Percentiles rank a stretch among this genome's conserved stretches.
phyloP scores from a whole-genome alignment of 2,113 vertebrate genomes.

The Talpa occidentalis region DNA sequence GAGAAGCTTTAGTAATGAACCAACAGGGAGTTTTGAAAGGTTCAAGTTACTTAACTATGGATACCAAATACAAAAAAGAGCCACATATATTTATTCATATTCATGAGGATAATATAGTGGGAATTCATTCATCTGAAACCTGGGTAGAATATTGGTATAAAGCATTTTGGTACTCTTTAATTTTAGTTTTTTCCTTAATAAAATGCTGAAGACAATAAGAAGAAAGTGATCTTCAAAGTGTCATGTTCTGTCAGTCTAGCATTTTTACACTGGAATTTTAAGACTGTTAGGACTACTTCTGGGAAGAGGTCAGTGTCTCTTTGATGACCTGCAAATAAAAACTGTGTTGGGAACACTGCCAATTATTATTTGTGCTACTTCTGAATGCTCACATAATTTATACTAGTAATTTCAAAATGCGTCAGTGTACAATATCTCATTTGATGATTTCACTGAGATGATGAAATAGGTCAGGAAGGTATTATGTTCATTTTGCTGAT shows the following conservation, averaged over 20 bases:
- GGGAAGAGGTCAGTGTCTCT: background rate
- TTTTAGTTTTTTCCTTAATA: slow-evolving; percentile 33
- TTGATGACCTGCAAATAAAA: background rate
- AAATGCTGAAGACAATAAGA: slow-evolving; percentile 16
- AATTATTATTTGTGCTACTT: background rate
- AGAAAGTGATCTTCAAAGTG: background rate
- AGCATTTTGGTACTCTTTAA: background rate
- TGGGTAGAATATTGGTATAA: background rate
- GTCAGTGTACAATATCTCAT: background rate
- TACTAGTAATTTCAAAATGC: slow-evolving; percentile 18
- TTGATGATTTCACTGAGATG: background rate
- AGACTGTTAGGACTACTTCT: background rate
- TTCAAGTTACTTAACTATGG: background rate
- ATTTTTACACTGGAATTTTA: slow-evolving; percentile 10
- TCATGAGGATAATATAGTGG: slow-evolving; percentile 28
- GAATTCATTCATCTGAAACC: background rate
- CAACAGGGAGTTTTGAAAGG: background rate
- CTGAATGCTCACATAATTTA: background rate
- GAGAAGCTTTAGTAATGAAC: background rate
- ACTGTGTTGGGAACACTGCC: background rate
- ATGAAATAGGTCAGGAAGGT: background rate
- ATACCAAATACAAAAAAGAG: background rate
- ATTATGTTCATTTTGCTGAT: slow-evolving; percentile 43
- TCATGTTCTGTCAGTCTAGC: background rate
- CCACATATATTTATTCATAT: background rate